phyloP scores from a whole-genome alignment of 2,113 vertebrate species.

The Rhinolophus ferrumequinum region DNA sequence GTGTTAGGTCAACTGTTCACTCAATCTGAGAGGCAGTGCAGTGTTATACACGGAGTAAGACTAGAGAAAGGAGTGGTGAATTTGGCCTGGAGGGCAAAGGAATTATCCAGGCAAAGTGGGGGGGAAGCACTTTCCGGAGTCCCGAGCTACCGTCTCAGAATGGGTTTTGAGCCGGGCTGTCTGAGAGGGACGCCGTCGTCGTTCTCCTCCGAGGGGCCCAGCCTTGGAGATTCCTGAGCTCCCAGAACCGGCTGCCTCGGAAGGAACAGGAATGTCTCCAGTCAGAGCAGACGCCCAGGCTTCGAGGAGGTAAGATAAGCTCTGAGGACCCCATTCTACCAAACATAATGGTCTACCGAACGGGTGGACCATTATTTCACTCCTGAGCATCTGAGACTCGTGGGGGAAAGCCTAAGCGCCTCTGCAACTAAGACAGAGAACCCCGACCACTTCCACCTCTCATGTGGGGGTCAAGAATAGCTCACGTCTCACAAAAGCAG shows the following conservation, averaged over 20 bases:
- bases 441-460: not conserved
- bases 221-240: not conserved
- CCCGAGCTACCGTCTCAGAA: not conserved
- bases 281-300: not conserved
- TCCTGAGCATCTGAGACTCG: not conserved
- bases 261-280: not conserved
- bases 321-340: not conserved
- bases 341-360: not conserved
- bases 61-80: not conserved
- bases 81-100: not conserved
- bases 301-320: not conserved
- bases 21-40: not conserved
- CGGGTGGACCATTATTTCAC: not conserved
- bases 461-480: not conserved
- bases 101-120: not conserved
- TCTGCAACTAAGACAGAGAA: not conserved
- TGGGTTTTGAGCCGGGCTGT: not conserved
- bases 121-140: not conserved
- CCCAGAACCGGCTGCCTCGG: not conserved
- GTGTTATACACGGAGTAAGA: not conserved
- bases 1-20: not conserved
- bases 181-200: not conserved
- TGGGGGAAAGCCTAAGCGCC: not conserved
- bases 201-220: not conserved
- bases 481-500: not conserved